Evolutionary conservation across 37 sponge, comb jelly and placozoan genomes (phyloP).

Genomic region (Geodia barretti): DNA sequence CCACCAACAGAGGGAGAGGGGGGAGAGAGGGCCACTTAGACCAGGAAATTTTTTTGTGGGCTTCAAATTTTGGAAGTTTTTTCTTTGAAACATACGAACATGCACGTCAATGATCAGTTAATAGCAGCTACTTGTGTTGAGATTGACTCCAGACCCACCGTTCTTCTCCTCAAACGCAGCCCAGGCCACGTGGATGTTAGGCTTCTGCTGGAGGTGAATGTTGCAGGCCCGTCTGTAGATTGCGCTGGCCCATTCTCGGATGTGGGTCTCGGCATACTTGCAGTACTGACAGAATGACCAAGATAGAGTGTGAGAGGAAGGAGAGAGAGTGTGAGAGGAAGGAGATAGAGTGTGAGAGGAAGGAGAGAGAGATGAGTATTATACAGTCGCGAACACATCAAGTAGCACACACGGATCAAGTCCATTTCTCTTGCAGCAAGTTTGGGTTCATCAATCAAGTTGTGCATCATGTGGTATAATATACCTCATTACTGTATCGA

Average conservation of each 20-base stretch:
- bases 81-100: not conserved
- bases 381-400: too few species aligned
- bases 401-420: too few species aligned
- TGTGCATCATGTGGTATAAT: too few species aligned
- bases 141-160: constrained; percentile 14
- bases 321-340: not conserved
- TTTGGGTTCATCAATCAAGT: too few species aligned
- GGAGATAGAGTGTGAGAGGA: not conserved
- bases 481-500: too few species aligned
- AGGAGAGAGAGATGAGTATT: too few species aligned
- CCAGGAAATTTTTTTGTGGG: too few species aligned
- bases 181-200: constrained; percentile 75
- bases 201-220: constrained; percentile 69
- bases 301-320: not conserved
- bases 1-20: too few species aligned
- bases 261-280: constrained; percentile 47
- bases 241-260: constrained; percentile 25
- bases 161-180: constrained; percentile 73
- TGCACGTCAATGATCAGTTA: not conserved
- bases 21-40: too few species aligned
- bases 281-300: constrained; percentile 41
- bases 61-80: too few species aligned
- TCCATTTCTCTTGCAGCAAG: too few species aligned
- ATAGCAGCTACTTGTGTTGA: not conserved
- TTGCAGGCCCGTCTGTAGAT: constrained; percentile 74